These are phyloP conservation scores for Taenaris catops DNA, from an alignment of 2,888 invertebrate genomes.

Conservation along the genomic window DNA sequence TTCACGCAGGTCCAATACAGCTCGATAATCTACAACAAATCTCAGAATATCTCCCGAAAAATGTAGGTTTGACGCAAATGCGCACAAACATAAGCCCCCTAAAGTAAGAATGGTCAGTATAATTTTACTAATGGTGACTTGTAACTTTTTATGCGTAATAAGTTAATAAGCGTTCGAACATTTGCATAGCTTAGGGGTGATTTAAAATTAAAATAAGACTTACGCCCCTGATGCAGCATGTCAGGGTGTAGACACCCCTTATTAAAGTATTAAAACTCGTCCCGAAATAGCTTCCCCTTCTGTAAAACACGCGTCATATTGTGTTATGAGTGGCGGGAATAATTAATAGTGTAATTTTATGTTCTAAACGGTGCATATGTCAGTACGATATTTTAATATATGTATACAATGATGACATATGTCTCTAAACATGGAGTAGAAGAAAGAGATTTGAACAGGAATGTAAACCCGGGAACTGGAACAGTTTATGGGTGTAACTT, in stretches of 20 bases:
- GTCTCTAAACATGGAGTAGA: no score
- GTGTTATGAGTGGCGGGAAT: conserved; percentile 19
- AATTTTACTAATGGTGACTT: neutral
- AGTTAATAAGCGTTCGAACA: conserved; percentile 20
- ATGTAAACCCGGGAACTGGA: no score
- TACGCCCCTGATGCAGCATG: conserved; percentile 17
- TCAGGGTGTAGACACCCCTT: conserved; percentile 21
- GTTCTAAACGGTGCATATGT: conserved; percentile 9
- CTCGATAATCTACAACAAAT: no score
- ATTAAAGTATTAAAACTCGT: conserved; percentile 26
- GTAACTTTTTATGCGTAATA: conserved; percentile 1
- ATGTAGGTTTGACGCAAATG: no score
- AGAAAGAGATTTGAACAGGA: no score
- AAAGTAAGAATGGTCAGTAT: no score
- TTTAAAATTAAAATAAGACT: conserved; percentile 31
- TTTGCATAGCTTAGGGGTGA: conserved; percentile 26
- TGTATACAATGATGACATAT: no score
- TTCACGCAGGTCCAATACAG: no score
- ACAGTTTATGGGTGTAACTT: no score
- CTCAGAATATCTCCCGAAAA: no score
- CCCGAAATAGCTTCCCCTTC: conserved; percentile 21
- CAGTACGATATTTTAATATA: neutral
- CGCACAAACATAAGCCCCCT: no score
- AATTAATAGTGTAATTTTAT: conserved; percentile 22
- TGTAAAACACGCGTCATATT: conserved; percentile 13